Conservation (phyloP, 2,113 vertebrate species). For the Ictidomys tridecemlineatus region DNA sequence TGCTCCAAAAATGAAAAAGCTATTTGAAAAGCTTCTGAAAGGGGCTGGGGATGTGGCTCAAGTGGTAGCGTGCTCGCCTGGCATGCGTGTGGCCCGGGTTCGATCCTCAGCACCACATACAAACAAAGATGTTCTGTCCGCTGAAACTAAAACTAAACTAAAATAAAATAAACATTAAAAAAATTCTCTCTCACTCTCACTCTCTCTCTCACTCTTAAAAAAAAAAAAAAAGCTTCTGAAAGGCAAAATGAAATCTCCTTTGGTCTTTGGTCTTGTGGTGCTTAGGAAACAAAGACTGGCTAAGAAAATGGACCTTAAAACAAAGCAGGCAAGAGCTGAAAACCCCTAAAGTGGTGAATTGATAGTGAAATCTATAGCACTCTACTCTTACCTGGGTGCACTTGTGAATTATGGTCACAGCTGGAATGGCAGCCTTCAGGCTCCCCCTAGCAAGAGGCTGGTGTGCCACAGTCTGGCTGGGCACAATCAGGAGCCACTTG, state of each 20-base stretch:
- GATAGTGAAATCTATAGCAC: not conserved
- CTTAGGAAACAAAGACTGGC: not conserved
- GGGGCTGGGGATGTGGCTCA: no score
- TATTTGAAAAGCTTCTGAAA: constrained; percentile 6
- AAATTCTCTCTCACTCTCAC: fast-evolving
- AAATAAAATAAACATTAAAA: no score
- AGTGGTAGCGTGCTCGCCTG: no score
- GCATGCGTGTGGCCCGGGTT: no score
- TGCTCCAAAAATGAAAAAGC: not conserved
- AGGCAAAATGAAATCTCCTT: not conserved
- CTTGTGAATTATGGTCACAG: not conserved
- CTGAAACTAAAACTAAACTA: no score
- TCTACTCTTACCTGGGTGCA: not conserved
- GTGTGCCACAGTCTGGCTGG: not conserved
- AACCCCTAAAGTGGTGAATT: not conserved
- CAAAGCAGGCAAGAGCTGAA: not conserved
- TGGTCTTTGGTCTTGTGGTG: not conserved
- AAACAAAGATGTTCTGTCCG: no score
- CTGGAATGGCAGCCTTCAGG: not conserved
- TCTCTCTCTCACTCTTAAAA: no score
- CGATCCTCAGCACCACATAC: no score
- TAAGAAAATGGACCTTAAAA: not conserved
- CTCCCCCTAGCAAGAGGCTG: not conserved
- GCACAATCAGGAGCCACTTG: no score
- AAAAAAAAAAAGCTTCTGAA: not conserved